phyloP scores from a whole-genome alignment of 2,888 invertebrate species.

The Pseudococcus viburni region DNA sequence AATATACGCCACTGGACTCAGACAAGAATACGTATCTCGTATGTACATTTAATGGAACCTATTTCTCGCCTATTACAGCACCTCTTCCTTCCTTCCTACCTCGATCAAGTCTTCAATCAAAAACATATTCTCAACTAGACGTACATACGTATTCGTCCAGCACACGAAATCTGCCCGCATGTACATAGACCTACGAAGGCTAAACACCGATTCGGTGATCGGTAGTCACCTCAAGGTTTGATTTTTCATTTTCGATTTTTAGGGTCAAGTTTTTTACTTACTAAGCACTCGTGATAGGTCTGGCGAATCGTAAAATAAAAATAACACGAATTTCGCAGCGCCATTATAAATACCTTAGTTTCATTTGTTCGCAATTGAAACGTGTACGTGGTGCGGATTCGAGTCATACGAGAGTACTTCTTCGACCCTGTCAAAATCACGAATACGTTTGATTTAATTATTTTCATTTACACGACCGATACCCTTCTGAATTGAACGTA shows the following conservation, averaged over 20 bases:
- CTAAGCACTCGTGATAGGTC: not conserved
- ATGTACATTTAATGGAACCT: not conserved
- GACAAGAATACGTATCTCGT: not conserved
- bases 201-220: not conserved
- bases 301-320: not conserved
- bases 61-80: slow-evolving; percentile 36
- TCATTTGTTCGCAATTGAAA: not conserved
- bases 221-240: slow-evolving; percentile 49
- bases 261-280: slow-evolving; percentile 48
- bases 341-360: not conserved
- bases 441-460: slow-evolving; percentile 50
- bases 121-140: not conserved
- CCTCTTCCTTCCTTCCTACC: not conserved
- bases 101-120: not conserved
- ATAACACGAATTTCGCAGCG: not conserved
- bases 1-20: not conserved
- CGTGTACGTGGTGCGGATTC: not conserved
- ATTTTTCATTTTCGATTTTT: slow-evolving; percentile 31
- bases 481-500: not conserved
- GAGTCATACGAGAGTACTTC: not conserved
- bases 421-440: slow-evolving; percentile 38
- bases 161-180: not conserved
- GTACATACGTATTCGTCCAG: not conserved
- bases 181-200: slow-evolving; percentile 5
- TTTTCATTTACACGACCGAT: slow-evolving; percentile 34